A percentile compares a stretch with the other conserved stretches of the same genome.
phyloP scores from a whole-genome alignment of 2,888 invertebrate genomes.

The Eupithecia inturbata region DNA sequence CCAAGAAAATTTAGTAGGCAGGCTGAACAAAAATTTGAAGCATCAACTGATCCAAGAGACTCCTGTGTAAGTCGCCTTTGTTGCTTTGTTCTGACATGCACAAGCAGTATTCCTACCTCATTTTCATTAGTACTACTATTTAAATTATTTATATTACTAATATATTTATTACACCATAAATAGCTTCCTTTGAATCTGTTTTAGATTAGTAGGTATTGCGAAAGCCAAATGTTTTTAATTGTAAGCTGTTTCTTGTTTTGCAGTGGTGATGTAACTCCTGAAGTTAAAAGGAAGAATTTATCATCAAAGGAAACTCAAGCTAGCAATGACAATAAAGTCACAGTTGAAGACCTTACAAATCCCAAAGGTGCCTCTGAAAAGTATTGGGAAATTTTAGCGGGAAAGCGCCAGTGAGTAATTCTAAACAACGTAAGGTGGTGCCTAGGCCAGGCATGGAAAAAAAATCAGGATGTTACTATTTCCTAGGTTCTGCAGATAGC shows the following conservation, averaged over 20 bases:
- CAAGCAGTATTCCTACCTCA: background rate
- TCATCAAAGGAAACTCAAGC: slow-evolving; percentile 86
- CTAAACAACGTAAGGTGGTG: background rate
- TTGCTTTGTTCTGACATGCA: background rate
- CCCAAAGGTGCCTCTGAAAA: slow-evolving; percentile 87
- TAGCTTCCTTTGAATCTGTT: background rate
- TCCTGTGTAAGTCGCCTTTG: slow-evolving; percentile 68
- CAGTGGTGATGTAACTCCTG: slow-evolving; percentile 55
- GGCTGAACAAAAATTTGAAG: slow-evolving; percentile 81
- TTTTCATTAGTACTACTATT: background rate
- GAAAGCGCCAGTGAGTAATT: slow-evolving; percentile 86
- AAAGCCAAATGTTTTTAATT: background rate
- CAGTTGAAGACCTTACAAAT: slow-evolving; percentile 88
- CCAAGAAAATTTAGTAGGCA: slow-evolving; percentile 90
- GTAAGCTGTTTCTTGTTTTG: slow-evolving; percentile 7
- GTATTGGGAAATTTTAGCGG: slow-evolving; percentile 91
- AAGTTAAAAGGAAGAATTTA: slow-evolving; percentile 78
- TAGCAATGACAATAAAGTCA: slow-evolving; percentile 81
- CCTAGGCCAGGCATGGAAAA: too few relatives aligned
- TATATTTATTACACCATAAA: background rate
- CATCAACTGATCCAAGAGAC: slow-evolving; percentile 79
- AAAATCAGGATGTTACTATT: too few relatives aligned
- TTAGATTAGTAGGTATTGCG: background rate
- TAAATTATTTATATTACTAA: too few relatives aligned
- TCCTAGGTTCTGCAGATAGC: too few relatives aligned